Conservation (phyloP, 2,113 vertebrate genomes). For the Trochalopteron elliotii region DNA sequence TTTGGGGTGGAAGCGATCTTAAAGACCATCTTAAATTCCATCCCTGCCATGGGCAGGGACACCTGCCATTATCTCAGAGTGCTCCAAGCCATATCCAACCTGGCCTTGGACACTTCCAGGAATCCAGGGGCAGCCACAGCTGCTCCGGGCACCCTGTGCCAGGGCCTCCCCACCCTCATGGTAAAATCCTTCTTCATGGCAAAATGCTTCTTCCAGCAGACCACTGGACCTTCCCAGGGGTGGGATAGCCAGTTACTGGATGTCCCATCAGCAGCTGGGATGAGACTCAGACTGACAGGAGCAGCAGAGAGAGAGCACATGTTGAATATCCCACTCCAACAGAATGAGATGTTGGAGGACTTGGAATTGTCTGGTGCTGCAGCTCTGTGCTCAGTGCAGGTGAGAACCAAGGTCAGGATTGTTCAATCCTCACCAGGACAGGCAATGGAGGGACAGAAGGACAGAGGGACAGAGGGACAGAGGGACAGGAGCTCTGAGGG, state of each 20-base stretch:
- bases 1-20: background rate
- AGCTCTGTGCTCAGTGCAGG: background rate
- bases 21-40: background rate
- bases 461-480: background rate
- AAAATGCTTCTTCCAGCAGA: background rate
- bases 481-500: background rate
- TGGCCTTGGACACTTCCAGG: too few relatives aligned
- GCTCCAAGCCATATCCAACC: too few relatives aligned
- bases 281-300: background rate
- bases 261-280: background rate
- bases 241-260: accelerated
- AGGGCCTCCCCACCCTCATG: accelerated
- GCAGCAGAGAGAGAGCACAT: background rate
- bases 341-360: background rate
- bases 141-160: background rate
- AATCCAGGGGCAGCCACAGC: background rate
- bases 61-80: too few relatives aligned
- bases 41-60: background rate
- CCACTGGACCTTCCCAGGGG: background rate
- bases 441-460: background rate
- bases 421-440: background rate
- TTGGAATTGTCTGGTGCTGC: background rate
- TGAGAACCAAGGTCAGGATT: background rate
- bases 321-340: accelerated
- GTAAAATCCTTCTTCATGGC: background rate